These are phyloP conservation scores for Cloeon dipterum DNA, from an alignment of 2,888 invertebrate species.

Conservation along the genomic window DNA sequence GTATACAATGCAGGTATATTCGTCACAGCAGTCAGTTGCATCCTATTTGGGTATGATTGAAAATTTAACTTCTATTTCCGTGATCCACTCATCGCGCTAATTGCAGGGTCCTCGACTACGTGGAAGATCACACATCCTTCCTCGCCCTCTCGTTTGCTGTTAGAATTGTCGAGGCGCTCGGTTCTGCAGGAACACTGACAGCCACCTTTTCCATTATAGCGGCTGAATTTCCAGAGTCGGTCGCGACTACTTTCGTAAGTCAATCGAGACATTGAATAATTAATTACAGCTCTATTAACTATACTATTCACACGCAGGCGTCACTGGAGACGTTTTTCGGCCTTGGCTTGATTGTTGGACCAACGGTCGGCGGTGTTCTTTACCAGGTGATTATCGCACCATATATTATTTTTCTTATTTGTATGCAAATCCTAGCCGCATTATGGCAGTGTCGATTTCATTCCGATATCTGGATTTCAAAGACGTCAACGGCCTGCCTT, in stretches of 20 bases:
- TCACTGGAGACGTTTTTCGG: constrained; percentile 21
- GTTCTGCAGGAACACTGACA: constrained; percentile 3
- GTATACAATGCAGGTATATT: constrained; percentile 5
- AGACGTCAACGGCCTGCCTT: too few relatives aligned
- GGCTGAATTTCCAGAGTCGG: constrained; percentile 4
- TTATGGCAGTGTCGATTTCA: too few relatives aligned
- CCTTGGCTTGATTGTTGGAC: constrained; percentile 25
- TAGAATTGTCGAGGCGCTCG: constrained; percentile 4
- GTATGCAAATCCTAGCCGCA: too few relatives aligned
- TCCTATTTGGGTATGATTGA: constrained; percentile 4
- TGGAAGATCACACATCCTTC: constrained; percentile 1
- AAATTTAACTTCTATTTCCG: neutral
- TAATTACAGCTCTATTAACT: neutral
- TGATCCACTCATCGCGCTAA: too few relatives aligned
- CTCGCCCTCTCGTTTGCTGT: constrained; percentile 4
- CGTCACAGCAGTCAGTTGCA: constrained; percentile 3
- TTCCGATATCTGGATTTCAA: too few relatives aligned
- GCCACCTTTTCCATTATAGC: constrained; percentile 5
- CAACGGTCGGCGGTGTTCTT: constrained; percentile 24
- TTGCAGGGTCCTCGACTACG: constrained; percentile 2
- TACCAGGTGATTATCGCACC: constrained; percentile 14
- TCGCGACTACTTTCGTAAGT: constrained; percentile 5
- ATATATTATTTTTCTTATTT: too few relatives aligned
- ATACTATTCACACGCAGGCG: constrained; percentile 8
- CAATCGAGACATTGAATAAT: neutral